Percentiles rank a stretch among this genome's conserved stretches.
Conservation (phyloP, 2,888 invertebrate species). For the Girardia tigrina region DNA sequence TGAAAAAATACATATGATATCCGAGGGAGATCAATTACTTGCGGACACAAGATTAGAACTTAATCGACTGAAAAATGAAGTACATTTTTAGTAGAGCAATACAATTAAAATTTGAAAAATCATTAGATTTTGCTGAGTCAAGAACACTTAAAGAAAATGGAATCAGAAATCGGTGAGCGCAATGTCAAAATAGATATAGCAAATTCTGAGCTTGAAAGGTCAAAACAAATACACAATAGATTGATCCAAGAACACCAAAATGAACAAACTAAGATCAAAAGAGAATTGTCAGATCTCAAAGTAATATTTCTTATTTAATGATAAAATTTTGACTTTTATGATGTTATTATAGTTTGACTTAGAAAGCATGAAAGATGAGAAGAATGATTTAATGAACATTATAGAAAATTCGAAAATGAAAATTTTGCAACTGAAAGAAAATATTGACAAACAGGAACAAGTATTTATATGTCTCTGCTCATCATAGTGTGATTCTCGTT, state of each 20-base stretch:
- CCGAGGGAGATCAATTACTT: constrained; percentile 4
- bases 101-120: not conserved
- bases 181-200: not conserved
- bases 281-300: not conserved
- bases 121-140: not conserved
- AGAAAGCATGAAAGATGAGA: not conserved
- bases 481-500: not conserved
- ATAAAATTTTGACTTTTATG: not conserved
- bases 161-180: not conserved
- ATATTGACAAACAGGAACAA: constrained; percentile 15
- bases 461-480: no score
- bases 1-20: constrained; percentile 1
- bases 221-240: not conserved
- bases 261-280: not conserved
- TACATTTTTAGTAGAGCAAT: not conserved
- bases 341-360: not conserved
- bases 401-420: constrained; percentile 18
- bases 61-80: constrained; percentile 6
- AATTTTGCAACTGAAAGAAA: not conserved
- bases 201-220: not conserved
- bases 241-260: not conserved
- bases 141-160: constrained; percentile 8
- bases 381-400: not conserved
- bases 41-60: not conserved
- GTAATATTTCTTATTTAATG: not conserved